Percentiles rank a stretch among this genome's conserved stretches.
These are phyloP conservation scores for Ormyrus labotus DNA, from an alignment of 2,888 invertebrate genomes.

Conservation along the genomic window DNA sequence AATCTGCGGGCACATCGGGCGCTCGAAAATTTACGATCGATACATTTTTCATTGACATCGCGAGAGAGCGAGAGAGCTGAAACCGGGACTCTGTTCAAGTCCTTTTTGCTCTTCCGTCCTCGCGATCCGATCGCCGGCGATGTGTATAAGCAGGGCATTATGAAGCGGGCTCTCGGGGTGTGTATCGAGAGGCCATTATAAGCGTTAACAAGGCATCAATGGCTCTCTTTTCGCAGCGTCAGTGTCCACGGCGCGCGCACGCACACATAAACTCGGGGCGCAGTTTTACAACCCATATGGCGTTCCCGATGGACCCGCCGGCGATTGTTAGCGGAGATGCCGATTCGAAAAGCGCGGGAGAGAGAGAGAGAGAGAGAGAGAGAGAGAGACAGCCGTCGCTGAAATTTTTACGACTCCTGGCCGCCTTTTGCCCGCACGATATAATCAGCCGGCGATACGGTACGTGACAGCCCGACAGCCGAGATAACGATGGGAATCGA, in stretches of 20 bases:
- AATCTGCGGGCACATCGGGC: background rate
- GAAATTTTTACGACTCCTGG: slow-evolving; percentile 35
- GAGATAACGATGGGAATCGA: slow-evolving; percentile 11
- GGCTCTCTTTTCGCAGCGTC: slow-evolving; percentile 50
- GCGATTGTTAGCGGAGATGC: slow-evolving; percentile 45
- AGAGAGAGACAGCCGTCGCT: slow-evolving; percentile 18
- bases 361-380: slow-evolving; percentile 11
- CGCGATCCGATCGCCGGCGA: slow-evolving; percentile 12
- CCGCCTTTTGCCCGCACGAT: slow-evolving; percentile 15
- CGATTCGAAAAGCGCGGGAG: slow-evolving; percentile 33
- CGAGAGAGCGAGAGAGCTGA: too few relatives aligned
- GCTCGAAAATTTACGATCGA: slow-evolving; percentile 22
- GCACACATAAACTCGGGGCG: slow-evolving; percentile 55
- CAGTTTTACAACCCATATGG: slow-evolving; percentile 65
- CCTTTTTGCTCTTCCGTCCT: background rate
- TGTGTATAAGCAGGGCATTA: slow-evolving; percentile 27
- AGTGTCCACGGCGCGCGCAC: background rate
- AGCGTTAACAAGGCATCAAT: slow-evolving; percentile 58
- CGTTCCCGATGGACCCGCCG: slow-evolving; percentile 58
- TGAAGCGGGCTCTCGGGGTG: slow-evolving; percentile 25
- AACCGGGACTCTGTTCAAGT: background rate
- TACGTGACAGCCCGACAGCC: background rate
- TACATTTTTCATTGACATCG: slow-evolving; percentile 30
- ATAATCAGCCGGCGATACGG: background rate
- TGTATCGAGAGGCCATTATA: slow-evolving; percentile 38